phyloP scores from a whole-genome alignment of 2,888 invertebrate genomes.

The Erebia ligea region DNA sequence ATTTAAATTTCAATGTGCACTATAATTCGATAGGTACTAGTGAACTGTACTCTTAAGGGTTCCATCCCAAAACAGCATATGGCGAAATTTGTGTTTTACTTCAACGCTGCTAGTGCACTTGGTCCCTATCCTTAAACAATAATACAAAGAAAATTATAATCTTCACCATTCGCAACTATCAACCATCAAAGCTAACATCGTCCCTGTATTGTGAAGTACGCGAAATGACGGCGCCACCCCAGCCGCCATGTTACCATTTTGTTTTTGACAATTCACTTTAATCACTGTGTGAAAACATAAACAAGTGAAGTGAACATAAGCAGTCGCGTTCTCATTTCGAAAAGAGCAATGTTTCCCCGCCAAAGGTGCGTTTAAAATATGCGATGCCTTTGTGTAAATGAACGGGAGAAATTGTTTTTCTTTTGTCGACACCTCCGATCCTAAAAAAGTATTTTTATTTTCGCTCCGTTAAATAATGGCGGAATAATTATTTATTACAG shows the following conservation, averaged over 20 bases:
- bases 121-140: slow-evolving; percentile 35
- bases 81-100: slow-evolving; percentile 31
- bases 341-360: slow-evolving; percentile 67
- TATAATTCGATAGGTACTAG: slow-evolving; percentile 48
- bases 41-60: slow-evolving; percentile 18
- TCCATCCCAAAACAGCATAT: slow-evolving; percentile 34
- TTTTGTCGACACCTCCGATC: slow-evolving; percentile 31
- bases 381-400: slow-evolving; percentile 49
- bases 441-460: slow-evolving; percentile 24
- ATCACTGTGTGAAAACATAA: slow-evolving; percentile 73
- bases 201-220: slow-evolving; percentile 53
- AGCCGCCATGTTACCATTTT: slow-evolving; percentile 66
- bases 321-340: slow-evolving; percentile 74
- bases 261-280: slow-evolving; percentile 82
- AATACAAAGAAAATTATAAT: slow-evolving; percentile 68
- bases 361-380: slow-evolving; percentile 61
- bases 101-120: slow-evolving; percentile 31
- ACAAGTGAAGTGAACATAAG: slow-evolving; percentile 46
- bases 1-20: slow-evolving; percentile 50
- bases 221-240: slow-evolving; percentile 52
- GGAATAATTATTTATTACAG: slow-evolving; percentile 18
- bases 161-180: slow-evolving; percentile 63
- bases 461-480: not conserved
- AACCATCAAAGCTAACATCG: slow-evolving; percentile 64
- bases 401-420: slow-evolving; percentile 46